These are phyloP conservation scores for Megaceryle maxima DNA, from an alignment of 2,113 vertebrate species.

Conservation along the genomic window DNA sequence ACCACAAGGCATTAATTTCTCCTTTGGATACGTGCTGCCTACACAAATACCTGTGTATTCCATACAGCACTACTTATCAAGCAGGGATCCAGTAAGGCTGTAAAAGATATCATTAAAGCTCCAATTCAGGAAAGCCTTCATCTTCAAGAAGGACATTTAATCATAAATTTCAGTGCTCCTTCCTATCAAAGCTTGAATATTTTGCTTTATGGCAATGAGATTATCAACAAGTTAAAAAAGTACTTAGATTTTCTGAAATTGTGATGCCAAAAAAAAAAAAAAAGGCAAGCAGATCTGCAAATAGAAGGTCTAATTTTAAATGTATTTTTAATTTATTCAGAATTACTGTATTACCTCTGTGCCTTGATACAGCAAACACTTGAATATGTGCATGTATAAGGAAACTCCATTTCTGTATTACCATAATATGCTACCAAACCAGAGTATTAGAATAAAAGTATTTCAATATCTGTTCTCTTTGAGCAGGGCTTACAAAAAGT, in stretches of 20 bases:
- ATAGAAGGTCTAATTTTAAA: slow-evolving; percentile 2
- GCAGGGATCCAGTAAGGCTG: background rate
- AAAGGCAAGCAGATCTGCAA: background rate
- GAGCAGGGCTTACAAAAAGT: background rate
- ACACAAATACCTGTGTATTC: background rate
- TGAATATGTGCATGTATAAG: background rate
- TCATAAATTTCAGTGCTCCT: background rate
- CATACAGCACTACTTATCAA: background rate
- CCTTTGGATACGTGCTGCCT: background rate
- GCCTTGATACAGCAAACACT: background rate
- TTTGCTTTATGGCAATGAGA: background rate
- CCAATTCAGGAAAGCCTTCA: background rate
- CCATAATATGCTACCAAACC: background rate
- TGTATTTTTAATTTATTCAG: background rate
- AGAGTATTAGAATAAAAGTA: background rate
- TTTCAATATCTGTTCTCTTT: background rate
- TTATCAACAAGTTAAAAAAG: background rate
- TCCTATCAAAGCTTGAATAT: background rate
- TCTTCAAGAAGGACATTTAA: background rate
- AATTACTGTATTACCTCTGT: background rate
- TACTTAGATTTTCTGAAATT: background rate
- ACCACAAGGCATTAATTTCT: background rate
- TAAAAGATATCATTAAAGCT: background rate
- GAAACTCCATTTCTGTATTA: slow-evolving; percentile 1
- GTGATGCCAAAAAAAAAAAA: background rate